Evolutionary conservation across 2,888 invertebrate genomes (phyloP), one percentile per base, ranked within the genome.

Genomic region (Apodemia zela): DNA sequence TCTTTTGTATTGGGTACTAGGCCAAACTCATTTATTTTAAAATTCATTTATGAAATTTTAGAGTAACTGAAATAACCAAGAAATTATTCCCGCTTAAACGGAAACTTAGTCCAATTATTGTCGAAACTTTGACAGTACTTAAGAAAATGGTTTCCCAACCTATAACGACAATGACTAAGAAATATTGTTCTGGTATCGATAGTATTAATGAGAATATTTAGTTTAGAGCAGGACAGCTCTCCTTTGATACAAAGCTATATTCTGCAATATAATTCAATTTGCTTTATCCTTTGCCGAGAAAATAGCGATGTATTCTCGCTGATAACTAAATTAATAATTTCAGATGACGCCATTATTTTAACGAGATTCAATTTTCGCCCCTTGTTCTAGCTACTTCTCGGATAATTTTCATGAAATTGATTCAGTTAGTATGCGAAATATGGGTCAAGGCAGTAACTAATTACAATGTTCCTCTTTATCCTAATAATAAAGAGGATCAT

Each of bases 311-410:
- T 80, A 80, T 83, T 80, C 79, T 78, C 76, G 70, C 69, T 73
- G 78, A 83, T 84, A 80, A 81, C 76, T 78, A 76, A 80, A 83
- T 84, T 83, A 81, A 80, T 82, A 82, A 83, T 81, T 82, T 80
- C 72, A 73, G 79, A 79, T 81, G 79, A 78, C 75, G 76, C 71
- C 68, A 77, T 81, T 78, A 84, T 77, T 79, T 75, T 75, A 73
- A 74, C 70, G 71, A 68, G 68, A 71, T 70, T 66, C 65, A 67
- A 67, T 68, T 63, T 65, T 58, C 59, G 67, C 61, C 65, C 62
- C 61, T 58, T 64, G 57, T 42, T 62, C 60, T 33, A 61, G 63
- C 60, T 62, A 62, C 60, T 49, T 29, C 62, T 63, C 49, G 45
- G 47, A 57, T 61, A 58, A 54, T 54, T 29, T 65, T 60, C 60